Base-by-base conservation (phyloP, 1,140 invertebrate species). In the Habropoda laboriosa region DNA sequence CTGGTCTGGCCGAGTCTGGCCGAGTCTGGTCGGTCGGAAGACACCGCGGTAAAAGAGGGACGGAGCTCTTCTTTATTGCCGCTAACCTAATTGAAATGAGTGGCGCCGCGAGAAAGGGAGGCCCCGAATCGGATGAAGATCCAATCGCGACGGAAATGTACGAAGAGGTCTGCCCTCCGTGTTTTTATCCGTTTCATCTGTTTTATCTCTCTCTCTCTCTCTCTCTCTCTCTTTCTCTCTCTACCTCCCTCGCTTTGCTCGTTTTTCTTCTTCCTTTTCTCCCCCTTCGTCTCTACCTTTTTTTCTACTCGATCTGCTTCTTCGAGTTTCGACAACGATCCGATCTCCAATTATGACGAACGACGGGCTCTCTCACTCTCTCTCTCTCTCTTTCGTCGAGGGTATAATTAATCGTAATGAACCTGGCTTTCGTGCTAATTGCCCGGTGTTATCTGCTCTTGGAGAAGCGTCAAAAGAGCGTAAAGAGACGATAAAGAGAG, bases 21-120 rank as follows among this genome's bases (percentile, higher is more conserved):
- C n/a, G n/a, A n/a, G n/a, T n/a, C n/a, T n/a, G n/a, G n/a, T n/a
- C 38, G 61, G 27, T 53, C 58, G 24, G 61, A 21, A 53, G 55
- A 47, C 53, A 30, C 30, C 30, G 74, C 45, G 45, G 45, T 38
- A n/a, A 30, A 30, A 45, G 53, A 27, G 75, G 58, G 74, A 58
- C 42, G 7, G 63, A 71, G 35, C 47, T 71, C 71, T 63, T 81
- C 60, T 64, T 83, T 87, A 83, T 84, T 74, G 57, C 61, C 51
- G 58, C 74, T 72, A 79, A 81, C 47, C 47, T 80, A 85, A 85
- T 82, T 86, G 75, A 86, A 82, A 80, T 38, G 81, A 80, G 76
- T 63, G 77, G 82, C 71, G 66, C 42, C 49, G 60, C 30, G 38
- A 67, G 74, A 81, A 75, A 55, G 30, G 30, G 71, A 74, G 27